Evolutionary conservation across 2,797 vertebrate species (phyloP).

Genomic region (Mus spretus): DNA sequence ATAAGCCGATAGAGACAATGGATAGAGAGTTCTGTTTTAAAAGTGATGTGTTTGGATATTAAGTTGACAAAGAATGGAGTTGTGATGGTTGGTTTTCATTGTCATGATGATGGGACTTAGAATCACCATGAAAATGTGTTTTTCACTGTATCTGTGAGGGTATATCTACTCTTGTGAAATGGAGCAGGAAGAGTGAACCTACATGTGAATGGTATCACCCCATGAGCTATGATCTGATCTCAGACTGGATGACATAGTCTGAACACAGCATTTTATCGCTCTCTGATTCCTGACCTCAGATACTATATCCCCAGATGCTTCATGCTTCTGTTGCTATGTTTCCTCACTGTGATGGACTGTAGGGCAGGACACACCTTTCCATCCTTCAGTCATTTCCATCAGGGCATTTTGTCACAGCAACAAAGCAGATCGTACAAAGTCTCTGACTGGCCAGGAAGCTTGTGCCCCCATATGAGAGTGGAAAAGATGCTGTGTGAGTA

Average conservation of each 20-base stretch:
- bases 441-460: neutral
- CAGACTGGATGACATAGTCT: neutral
- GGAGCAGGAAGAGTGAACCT: neutral
- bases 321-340: no score
- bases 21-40: neutral
- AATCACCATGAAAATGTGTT: neutral
- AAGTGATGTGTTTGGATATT: neutral
- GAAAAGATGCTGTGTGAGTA: neutral
- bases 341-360: neutral
- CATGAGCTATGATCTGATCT: neutral
- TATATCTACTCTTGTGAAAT: no score
- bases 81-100: neutral
- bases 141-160: neutral
- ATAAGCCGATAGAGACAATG: neutral
- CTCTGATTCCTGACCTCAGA: neutral
- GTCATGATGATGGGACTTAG: neutral
- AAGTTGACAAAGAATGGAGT: neutral
- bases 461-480: neutral
- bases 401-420: neutral
- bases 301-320: neutral
- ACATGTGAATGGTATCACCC: no score
- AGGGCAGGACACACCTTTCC: neutral
- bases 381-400: neutral
- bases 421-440: neutral
- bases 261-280: no score